Evolutionary conservation across 2,113 vertebrate genomes (phyloP).

Genomic region (Onychostoma macrolepis): DNA sequence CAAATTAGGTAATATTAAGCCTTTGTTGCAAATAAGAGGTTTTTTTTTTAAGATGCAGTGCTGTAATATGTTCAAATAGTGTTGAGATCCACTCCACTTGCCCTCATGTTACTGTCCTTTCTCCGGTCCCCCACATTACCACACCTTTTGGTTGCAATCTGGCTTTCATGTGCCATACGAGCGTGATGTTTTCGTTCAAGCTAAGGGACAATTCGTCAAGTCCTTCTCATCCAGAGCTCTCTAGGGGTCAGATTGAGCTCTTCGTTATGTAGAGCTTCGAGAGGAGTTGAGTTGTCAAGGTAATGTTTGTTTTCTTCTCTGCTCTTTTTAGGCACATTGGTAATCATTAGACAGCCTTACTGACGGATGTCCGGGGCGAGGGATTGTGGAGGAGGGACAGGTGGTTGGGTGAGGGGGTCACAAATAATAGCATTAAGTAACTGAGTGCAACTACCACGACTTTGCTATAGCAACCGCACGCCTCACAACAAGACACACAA

Average conservation of each 20-base stretch:
- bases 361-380: constrained; percentile 41
- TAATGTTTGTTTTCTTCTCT: constrained; percentile 57
- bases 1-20: too few relatives aligned
- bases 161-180: not conserved
- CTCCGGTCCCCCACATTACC: not conserved
- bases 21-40: not conserved
- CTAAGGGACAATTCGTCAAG: constrained; percentile 26
- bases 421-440: constrained; percentile 63
- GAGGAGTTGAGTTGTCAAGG: constrained; percentile 52
- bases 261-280: not conserved
- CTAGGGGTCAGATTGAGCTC: constrained; percentile 1
- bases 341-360: constrained; percentile 64
- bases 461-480: constrained; percentile 56
- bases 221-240: constrained; percentile 3
- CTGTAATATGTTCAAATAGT: not conserved
- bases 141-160: constrained; percentile 8
- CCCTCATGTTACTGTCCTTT: not conserved
- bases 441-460: constrained; percentile 58
- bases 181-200: constrained; percentile 29
- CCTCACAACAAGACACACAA: constrained; percentile 59
- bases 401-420: constrained; percentile 52
- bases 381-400: constrained; percentile 59
- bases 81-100: not conserved
- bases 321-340: constrained; percentile 50
- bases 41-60: not conserved